Base-by-base conservation (phyloP, 92 coral and sea anemone genomes). In the Parazoanthus swiftii region DNA sequence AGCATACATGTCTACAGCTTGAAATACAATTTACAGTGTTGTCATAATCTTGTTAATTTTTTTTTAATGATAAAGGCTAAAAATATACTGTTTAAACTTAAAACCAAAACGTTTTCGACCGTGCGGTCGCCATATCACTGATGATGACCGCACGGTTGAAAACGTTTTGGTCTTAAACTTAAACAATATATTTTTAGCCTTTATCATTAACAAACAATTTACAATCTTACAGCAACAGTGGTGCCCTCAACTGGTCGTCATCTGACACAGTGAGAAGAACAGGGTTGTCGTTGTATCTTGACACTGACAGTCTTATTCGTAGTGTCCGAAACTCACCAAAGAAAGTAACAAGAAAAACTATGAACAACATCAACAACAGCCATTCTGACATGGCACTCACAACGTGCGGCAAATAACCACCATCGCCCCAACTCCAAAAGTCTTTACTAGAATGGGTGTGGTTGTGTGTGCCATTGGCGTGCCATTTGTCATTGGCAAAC, bases 261-360 rank as follows among this genome's bases (percentile, higher is more conserved):
- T 88, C 90, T 2, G 95, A 93, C 8, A 90, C 91, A 44, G 90
- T 88, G 15, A 95, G 90, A 20, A 98, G 96, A 15, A 92, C 91
- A 38, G 96, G 94, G 13, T 77, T 15, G 44, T 90, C 90, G 36
- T 85, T 89, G 38, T 86, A 88, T 16, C 97, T 91, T 6, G 96
- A 92, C 59, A 97, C 89, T 21, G 93, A 90, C 42, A 97, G 36
- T 85, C 92, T 93, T 86, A 97, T 88, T 84, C 90, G 93, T 15
- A 92, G 88, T 82, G 91, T 88, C 59, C 93, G 88, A 67, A 97
- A 97, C 92, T 97, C 99, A 25, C 98, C 96, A 73, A 91, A 88
- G 88, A 91, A 97, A 1, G 98, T 95, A 29, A 88, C 85, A 85
- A 95, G 76, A 86, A 92, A 93, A 16, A 92, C 35, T 75, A 97